Evolutionary conservation across 2,797 vertebrate species (phyloP), one percentile per base, ranked within the genome.

Genomic region (Sphaeramia orbicularis): DNA sequence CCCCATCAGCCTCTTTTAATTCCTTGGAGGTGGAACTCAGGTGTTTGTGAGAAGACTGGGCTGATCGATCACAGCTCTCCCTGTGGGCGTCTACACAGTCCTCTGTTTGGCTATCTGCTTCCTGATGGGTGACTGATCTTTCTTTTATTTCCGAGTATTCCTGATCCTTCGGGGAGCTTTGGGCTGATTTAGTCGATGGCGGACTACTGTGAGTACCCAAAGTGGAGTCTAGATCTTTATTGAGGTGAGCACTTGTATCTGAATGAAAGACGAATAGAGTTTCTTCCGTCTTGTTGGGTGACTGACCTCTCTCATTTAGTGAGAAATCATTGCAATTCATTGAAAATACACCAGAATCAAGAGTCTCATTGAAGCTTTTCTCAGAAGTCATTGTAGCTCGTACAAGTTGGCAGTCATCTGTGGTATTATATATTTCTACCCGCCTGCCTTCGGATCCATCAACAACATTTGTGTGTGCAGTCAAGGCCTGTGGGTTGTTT

Each of bases 11-110:
- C 50, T 64, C 81, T 62, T 90, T 71, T 60, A 66, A 45, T 66
- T 91, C 91, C 71, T 89, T 80, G 32, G 84, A 83, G 49, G 67
- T 59, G 8, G 52, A 52, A 19, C 35, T 52, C 8, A n/a, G n/a
- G 2, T 62, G 59, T 66, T 71, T 77, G 52, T 69, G 37, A n/a
- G 55, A 53, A 18, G 12, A 32, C 24, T 18, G 52, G 1, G 19
- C 7, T 4, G 70, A 61, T 38, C 4, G 73, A 76, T 75, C 51
- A 10, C 47, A 60, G 12, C 55, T 54, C 58, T 86, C 71, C 37
- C 27, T 43, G 15, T 12, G 30, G 60, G 15, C 1, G 15, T 15
- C 57, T 4, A 7, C 55, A 1, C 27, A 10, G 43, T 63, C 68
- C 24, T 80, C 80, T 59, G 7, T 74, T 57, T 70, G 78, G 43